Evolutionary conservation across 2,888 invertebrate species (phyloP).

Genomic region (Priocnemis perturbator): DNA sequence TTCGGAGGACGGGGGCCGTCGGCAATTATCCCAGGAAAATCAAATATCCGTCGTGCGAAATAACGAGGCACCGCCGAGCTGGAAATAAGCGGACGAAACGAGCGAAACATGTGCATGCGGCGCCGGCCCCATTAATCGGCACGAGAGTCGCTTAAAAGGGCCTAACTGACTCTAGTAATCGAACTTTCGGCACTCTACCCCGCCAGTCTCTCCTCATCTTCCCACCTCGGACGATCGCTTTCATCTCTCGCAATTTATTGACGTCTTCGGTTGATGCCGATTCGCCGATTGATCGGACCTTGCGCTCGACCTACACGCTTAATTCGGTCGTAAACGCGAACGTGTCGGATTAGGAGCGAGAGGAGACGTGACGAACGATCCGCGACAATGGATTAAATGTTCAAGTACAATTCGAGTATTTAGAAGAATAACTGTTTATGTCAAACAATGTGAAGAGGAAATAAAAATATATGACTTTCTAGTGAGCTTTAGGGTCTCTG

Average conservation of each 20-base stretch:
- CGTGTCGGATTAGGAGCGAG: too few relatives aligned
- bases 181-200: conserved; percentile 15
- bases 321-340: too few relatives aligned
- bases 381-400: too few relatives aligned
- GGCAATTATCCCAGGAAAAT: conserved; percentile 23
- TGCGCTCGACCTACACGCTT: too few relatives aligned
- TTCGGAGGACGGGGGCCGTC: background rate
- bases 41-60: conserved; percentile 41
- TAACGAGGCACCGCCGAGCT: conserved; percentile 30
- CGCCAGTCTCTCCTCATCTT: background rate
- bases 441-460: too few relatives aligned
- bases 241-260: conserved; percentile 6
- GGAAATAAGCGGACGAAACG: conserved; percentile 29
- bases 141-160: conserved; percentile 22
- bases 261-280: conserved; percentile 1
- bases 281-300: background rate
- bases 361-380: too few relatives aligned
- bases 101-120: conserved; percentile 9
- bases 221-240: conserved; percentile 7
- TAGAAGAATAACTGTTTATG: too few relatives aligned
- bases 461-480: too few relatives aligned
- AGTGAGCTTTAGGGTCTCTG: too few relatives aligned
- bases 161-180: conserved; percentile 32
- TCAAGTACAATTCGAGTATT: too few relatives aligned
- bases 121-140: conserved; percentile 22